Base-by-base conservation (phyloP, 2,888 invertebrate genomes). In the Fragum sueziense region DNA sequence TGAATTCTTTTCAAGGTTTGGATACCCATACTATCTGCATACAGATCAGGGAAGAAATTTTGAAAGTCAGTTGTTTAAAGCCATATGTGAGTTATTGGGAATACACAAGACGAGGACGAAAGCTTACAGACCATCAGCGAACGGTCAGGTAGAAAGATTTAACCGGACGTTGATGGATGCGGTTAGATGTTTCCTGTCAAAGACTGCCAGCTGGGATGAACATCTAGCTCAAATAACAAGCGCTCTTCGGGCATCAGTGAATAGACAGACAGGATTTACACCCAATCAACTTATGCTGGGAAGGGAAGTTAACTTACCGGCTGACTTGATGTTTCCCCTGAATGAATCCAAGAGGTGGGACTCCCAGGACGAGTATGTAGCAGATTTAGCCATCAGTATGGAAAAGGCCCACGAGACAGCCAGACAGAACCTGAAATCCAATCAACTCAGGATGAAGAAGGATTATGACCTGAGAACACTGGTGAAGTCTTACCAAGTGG, bases 381-480 rank as follows among this genome's bases (percentile, higher is more conserved):
- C 22, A 14, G 29, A 57, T 0, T 27, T 77, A 20, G 27, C 22
- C 1, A 33, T 17, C n/a, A 22, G n/a, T 17, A 62, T 75, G 17
- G 29, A 62, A 14, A 34, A 52, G n/a, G 74, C 74, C 51, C 78
- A 81, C 41, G 62, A 73, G 0, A 41, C 59, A 20, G 78, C 81
- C 2, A 47, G 81, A 29, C 22, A 72, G 34, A 71, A 25, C 7
- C 57, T 79, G 9, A 65, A 71, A 27, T 61, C 62, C 2, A n/a
- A n/a, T n/a, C n/a, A n/a, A n/a, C n/a, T n/a, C n/a, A n/a, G n/a
- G n/a, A n/a, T n/a, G n/a, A n/a, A n/a, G n/a, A n/a, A n/a, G n/a
- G 57, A 76, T 31, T 76, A 82, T 47, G 79, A 79, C 57, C 25
- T 76, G 0, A 61, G 59, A 20, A n/a, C 67, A 14, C 51, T 51